Conservation (phyloP, 2,888 invertebrate genomes). For the Oxytorus armatus region DNA sequence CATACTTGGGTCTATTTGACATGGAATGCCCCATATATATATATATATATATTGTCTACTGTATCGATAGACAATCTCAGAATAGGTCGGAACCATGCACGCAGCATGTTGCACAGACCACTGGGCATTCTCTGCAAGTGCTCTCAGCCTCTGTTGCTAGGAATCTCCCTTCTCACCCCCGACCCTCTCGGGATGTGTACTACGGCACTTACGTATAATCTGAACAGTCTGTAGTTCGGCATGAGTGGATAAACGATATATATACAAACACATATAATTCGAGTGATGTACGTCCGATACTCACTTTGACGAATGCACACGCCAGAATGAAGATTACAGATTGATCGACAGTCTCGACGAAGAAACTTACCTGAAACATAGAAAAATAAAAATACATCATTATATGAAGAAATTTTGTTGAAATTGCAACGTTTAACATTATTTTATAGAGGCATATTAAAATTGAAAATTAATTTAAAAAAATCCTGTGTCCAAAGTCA, state of each 20-base stretch:
- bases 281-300: constrained; percentile 29
- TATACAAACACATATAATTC: constrained; percentile 2
- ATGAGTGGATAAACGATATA: constrained; percentile 5
- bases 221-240: constrained; percentile 20
- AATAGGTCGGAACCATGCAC: constrained; percentile 51
- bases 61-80: constrained; percentile 51
- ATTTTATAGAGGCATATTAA: too few species aligned
- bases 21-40: not conserved
- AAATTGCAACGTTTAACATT: too few species aligned
- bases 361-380: constrained; percentile 79
- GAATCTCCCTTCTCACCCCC: constrained; percentile 6
- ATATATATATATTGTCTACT: constrained; percentile 16
- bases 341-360: not conserved
- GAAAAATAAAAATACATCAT: constrained; percentile 56
- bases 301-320: constrained; percentile 33
- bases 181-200: not conserved
- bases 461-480: too few species aligned
- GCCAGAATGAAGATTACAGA: not conserved
- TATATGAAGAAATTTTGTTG: too few species aligned
- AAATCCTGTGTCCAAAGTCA: not conserved
- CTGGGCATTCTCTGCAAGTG: constrained; percentile 37
- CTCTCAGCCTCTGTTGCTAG: constrained; percentile 21
- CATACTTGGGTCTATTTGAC: constrained; percentile 3
- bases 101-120: constrained; percentile 36
- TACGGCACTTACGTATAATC: constrained; percentile 27